phyloP scores from a whole-genome alignment of 2,888 invertebrate species.

The Phalangium opilio region DNA sequence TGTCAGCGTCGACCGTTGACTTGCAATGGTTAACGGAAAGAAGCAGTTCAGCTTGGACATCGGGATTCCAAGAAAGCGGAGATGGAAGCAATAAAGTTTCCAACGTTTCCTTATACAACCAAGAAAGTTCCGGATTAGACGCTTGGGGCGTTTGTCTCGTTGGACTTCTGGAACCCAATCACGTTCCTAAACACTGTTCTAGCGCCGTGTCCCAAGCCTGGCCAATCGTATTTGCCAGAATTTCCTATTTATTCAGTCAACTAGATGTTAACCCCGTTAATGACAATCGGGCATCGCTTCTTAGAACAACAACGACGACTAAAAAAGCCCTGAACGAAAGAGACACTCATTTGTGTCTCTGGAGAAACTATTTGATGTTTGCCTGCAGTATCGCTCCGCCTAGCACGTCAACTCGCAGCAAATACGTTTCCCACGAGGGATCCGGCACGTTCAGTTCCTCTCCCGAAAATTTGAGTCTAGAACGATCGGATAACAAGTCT shows the following conservation, averaged over 20 bases:
- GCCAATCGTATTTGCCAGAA: conserved; percentile 82
- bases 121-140: conserved; percentile 37
- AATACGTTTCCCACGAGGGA: conserved; percentile 83
- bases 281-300: conserved; percentile 85
- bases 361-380: conserved; percentile 94
- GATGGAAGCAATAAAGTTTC: conserved; percentile 12
- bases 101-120: conserved; percentile 2
- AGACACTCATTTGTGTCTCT: conserved; percentile 87
- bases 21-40: conserved; percentile 85
- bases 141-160: conserved; percentile 83
- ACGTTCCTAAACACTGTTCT: conserved; percentile 66
- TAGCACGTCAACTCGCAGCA: conserved; percentile 49
- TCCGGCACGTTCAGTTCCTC: conserved; percentile 58
- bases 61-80: conserved; percentile 23
- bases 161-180: conserved; percentile 73
- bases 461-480: conserved; percentile 52
- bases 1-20: conserved; percentile 60
- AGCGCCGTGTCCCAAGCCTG: conserved; percentile 79
- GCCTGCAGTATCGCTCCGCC: conserved; percentile 92
- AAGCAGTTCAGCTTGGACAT: conserved; percentile 64
- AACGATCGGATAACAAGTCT: conserved; percentile 58
- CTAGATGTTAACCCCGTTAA: conserved; percentile 90
- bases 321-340: conserved; percentile 83
- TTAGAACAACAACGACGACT: conserved; percentile 54
- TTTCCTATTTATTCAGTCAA: conserved; percentile 77